phyloP scores from a whole-genome alignment of 2,113 vertebrate genomes.

The Cyphomyrus plagiostoma region DNA sequence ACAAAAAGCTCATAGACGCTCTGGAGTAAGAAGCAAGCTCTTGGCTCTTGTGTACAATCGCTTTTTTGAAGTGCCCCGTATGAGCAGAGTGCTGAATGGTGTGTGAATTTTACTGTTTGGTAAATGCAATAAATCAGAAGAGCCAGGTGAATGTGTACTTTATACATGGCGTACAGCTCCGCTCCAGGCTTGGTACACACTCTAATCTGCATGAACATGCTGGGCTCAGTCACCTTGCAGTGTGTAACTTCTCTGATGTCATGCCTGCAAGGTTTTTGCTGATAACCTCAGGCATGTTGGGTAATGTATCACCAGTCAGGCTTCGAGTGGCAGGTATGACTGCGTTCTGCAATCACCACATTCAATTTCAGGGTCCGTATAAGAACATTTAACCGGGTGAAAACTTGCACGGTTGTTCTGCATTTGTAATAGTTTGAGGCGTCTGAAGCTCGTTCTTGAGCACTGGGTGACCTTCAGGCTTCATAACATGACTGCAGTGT shows the following conservation, averaged over 20 bases:
- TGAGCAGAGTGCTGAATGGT: neutral
- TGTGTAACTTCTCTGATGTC: neutral
- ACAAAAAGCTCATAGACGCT: slow-evolving; percentile 84
- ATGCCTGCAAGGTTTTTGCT: neutral
- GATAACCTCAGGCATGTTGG: neutral
- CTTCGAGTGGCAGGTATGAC: neutral
- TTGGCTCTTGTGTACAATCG: neutral
- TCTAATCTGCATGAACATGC: neutral
- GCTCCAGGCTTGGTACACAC: neutral
- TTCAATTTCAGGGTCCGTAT: neutral
- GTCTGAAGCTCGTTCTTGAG: neutral
- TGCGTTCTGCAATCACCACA: neutral
- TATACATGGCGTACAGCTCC: neutral
- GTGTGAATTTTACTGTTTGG: neutral
- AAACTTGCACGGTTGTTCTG: neutral
- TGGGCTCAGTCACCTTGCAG: neutral
- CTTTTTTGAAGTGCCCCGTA: neutral
- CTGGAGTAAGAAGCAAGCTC: slow-evolving; percentile 73
- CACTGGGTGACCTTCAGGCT: neutral
- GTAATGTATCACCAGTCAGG: neutral
- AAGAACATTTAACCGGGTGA: neutral
- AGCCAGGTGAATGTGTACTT: neutral
- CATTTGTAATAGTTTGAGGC: neutral
- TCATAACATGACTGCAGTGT: neutral
- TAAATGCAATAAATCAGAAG: neutral